These are phyloP conservation scores for Orthosia gothica DNA, from an alignment of 2,888 invertebrate genomes.

Conservation along the genomic window DNA sequence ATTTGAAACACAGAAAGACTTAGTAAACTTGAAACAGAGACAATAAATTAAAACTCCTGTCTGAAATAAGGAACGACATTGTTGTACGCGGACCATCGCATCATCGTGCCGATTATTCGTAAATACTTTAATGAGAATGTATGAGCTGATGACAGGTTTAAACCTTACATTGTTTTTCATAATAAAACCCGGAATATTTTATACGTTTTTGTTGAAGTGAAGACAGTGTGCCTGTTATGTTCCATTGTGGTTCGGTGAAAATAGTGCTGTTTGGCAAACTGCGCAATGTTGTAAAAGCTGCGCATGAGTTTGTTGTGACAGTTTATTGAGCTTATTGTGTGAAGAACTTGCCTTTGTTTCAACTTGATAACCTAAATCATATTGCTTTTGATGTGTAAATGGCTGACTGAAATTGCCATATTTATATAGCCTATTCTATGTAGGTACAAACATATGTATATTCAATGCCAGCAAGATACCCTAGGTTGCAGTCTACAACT, in stretches of 20 bases:
- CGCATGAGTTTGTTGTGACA: conserved; percentile 33
- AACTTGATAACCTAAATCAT: conserved; percentile 27
- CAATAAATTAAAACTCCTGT: conserved; percentile 60
- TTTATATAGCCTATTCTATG: neutral
- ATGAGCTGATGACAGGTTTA: conserved; percentile 63
- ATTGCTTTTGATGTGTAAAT: conserved; percentile 33
- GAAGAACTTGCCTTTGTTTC: conserved; percentile 30
- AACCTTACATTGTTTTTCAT: conserved; percentile 63
- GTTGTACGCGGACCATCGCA: conserved; percentile 43
- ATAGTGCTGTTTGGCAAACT: conserved; percentile 16
- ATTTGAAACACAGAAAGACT: conserved; percentile 60
- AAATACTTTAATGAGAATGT: conserved; percentile 64
- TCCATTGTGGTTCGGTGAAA: conserved; percentile 52
- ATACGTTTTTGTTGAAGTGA: conserved; percentile 36
- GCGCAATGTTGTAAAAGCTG: conserved; percentile 39
- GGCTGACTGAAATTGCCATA: neutral
- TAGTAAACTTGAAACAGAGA: conserved; percentile 52
- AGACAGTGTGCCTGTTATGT: conserved; percentile 39
- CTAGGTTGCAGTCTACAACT: neutral
- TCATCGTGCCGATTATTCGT: conserved; percentile 57
- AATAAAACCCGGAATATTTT: conserved; percentile 62
- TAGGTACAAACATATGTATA: neutral
- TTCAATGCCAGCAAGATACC: neutral
- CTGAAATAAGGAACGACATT: conserved; percentile 52
- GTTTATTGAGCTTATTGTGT: conserved; percentile 40